Evolutionary conservation across 2,888 invertebrate species (phyloP).

Genomic region (Trissolcus brochymenae): DNA sequence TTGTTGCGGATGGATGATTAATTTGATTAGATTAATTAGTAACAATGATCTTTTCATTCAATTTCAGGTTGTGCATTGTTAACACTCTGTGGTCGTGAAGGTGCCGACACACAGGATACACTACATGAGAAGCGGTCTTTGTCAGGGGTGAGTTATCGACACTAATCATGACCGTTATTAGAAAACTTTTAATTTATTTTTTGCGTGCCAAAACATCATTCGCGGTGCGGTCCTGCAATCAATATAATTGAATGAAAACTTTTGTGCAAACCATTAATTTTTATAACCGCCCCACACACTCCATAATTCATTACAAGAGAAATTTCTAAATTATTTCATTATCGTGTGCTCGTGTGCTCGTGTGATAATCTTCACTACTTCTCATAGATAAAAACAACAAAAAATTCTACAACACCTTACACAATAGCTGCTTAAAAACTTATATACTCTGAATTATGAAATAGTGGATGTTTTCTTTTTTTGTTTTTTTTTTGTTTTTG

Average conservation of each 20-base stretch:
- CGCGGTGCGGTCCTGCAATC: neutral
- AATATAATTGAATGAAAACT: neutral
- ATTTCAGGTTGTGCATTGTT: slow-evolving; percentile 96
- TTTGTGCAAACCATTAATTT: slow-evolving; percentile 1
- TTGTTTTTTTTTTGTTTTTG: too few species aligned
- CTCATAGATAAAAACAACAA: too few species aligned
- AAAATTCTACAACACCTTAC: too few species aligned
- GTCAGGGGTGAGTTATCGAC: slow-evolving; percentile 91
- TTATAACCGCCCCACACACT: too few species aligned
- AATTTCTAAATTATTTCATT: too few species aligned
- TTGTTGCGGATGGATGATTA: too few species aligned
- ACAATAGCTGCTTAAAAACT: too few species aligned
- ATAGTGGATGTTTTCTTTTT: too few species aligned
- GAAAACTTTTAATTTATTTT: slow-evolving; percentile 10
- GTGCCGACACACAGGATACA: slow-evolving; percentile 94
- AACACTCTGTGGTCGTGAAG: slow-evolving; percentile 97
- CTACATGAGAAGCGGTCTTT: slow-evolving; percentile 99
- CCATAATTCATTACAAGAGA: too few species aligned
- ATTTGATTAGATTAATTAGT: neutral
- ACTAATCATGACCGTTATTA: slow-evolving; percentile 29
- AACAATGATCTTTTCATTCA: slow-evolving; percentile 70
- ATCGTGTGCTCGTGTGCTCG: too few species aligned
- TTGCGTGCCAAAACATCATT: neutral
- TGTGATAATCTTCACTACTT: too few species aligned
- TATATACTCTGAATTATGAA: too few species aligned